phyloP scores from a whole-genome alignment of 2,797 vertebrate species.

The Phataginus tetradactyla region DNA sequence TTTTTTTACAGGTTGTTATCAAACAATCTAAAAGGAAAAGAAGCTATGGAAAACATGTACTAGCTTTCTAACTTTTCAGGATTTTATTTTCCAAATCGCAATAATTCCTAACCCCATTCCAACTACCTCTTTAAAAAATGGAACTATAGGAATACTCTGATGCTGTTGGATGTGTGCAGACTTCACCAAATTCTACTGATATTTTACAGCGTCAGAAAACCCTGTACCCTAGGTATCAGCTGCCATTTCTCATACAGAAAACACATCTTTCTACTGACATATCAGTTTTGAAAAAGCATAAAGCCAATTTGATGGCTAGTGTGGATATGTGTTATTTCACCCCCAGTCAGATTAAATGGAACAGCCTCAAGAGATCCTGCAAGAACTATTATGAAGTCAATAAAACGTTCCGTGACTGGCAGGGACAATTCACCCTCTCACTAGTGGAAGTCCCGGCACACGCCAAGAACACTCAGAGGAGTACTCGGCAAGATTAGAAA shows the following conservation, averaged over 20 bases:
- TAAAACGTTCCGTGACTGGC: slow-evolving; percentile 37
- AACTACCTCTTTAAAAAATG: not conserved
- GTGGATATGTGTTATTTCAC: slow-evolving; percentile 50
- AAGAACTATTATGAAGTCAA: slow-evolving; percentile 64
- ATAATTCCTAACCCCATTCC: not conserved
- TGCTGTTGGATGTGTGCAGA: not conserved
- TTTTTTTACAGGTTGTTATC: not conserved
- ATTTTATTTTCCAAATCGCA: not conserved
- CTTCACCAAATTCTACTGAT: not conserved
- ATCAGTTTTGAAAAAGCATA: slow-evolving; percentile 64
- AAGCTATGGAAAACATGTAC: not conserved
- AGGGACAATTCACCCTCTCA: not conserved
- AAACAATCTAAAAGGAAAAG: not conserved
- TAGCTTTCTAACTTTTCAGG: not conserved
- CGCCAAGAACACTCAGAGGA: not conserved
- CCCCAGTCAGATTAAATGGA: slow-evolving; percentile 56
- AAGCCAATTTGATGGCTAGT: slow-evolving; percentile 55
- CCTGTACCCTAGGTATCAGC: not conserved
- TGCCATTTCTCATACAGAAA: not conserved
- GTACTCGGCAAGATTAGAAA: not conserved
- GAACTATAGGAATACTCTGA: not conserved
- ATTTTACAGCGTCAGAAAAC: slow-evolving; percentile 7
- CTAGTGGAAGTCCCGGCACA: not conserved
- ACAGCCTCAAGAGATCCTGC: slow-evolving; percentile 39
- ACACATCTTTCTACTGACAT: not conserved